Conservation (phyloP, 2,888 invertebrate species). For the Mythimna pallens region DNA sequence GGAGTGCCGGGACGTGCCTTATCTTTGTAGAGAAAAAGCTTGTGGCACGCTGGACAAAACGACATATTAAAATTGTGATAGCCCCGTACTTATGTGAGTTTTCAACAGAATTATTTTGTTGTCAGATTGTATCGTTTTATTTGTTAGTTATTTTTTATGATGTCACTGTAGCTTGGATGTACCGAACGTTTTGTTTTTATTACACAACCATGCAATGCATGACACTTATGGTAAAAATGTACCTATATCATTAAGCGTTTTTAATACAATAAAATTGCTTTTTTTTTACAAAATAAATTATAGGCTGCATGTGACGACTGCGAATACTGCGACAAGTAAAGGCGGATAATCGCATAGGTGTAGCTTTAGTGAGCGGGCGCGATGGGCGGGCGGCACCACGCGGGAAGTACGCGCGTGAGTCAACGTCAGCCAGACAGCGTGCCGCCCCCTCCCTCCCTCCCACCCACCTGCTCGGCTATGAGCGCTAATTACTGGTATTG, state of each 20-base stretch:
- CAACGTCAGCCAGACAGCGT: conserved; percentile 76
- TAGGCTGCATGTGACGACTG: conserved; percentile 26
- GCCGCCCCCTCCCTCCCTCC: conserved; percentile 66
- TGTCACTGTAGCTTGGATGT: neutral
- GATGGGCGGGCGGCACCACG: conserved; percentile 57
- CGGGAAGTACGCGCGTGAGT: conserved; percentile 74
- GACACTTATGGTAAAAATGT: neutral
- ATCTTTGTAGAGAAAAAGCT: conserved; percentile 74
- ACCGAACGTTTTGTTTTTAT: conserved; percentile 2
- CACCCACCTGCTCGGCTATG: conserved; percentile 28
- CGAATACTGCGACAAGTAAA: conserved; percentile 22
- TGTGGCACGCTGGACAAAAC: conserved; percentile 54
- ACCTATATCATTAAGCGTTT: neutral
- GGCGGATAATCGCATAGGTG: conserved; percentile 34
- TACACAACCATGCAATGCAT: neutral
- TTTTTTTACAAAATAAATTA: neutral
- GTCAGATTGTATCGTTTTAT: conserved; percentile 21
- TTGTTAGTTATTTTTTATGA: conserved; percentile 11
- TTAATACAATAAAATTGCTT: neutral
- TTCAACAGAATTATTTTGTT: conserved; percentile 27
- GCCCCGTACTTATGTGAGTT: conserved; percentile 18
- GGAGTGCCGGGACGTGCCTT: conserved; percentile 80
- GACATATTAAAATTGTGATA: conserved; percentile 57
- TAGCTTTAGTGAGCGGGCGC: conserved; percentile 31
- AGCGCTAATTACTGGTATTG: conserved; percentile 58